Percentiles rank a stretch among this genome's conserved stretches.
Conservation (phyloP, 2,797 vertebrate species). For the Serranus cabrilla region DNA sequence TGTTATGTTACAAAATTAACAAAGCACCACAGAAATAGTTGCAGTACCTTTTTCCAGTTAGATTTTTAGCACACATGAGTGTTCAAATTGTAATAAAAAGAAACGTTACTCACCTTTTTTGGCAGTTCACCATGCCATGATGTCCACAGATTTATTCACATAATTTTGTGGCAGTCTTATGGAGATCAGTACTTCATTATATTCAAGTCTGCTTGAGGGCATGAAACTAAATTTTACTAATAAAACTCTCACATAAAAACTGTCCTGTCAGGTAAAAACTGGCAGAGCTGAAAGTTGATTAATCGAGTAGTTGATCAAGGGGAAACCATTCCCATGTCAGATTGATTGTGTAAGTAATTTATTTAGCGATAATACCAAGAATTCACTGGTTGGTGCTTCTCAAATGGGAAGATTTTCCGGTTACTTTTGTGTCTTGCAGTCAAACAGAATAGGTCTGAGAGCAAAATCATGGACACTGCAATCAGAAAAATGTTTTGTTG, state of each 20-base stretch:
- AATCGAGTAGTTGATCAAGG: too few species aligned
- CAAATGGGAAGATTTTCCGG: neutral
- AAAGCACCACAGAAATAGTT: constrained; percentile 9
- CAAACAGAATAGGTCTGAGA: too few species aligned
- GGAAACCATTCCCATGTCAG: too few species aligned
- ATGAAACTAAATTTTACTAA: neutral
- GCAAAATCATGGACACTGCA: too few species aligned
- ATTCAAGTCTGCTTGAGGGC: neutral
- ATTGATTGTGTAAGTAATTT: neutral
- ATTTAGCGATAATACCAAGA: neutral
- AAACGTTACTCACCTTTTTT: neutral
- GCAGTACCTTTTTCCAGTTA: neutral
- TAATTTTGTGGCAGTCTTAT: too few species aligned
- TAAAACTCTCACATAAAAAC: neutral
- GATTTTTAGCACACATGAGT: neutral
- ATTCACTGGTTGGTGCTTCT: neutral
- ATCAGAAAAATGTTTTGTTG: too few species aligned
- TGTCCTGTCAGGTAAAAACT: neutral
- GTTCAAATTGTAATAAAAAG: neutral
- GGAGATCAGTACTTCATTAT: neutral
- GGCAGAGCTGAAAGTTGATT: neutral
- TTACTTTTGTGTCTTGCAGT: too few species aligned
- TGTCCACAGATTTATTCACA: neutral
- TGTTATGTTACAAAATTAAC: constrained; percentile 10
- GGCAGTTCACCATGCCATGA: neutral